phyloP scores from a whole-genome alignment of 2,888 invertebrate genomes.

The Drosophila colorata region DNA sequence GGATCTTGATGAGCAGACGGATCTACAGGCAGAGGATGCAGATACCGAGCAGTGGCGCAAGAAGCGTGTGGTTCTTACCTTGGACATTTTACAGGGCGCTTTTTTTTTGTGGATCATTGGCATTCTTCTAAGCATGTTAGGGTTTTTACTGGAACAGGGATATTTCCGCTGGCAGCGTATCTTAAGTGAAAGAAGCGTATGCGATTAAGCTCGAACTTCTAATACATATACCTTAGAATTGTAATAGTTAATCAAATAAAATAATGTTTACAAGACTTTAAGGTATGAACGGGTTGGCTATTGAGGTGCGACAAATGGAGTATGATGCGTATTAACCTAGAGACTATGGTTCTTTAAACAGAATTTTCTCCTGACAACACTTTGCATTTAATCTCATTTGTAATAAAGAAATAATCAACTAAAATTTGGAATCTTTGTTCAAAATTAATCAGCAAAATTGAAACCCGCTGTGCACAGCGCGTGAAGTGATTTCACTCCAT shows the following conservation, averaged over 20 bases:
- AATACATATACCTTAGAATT: not conserved
- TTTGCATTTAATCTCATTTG: conserved; percentile 14
- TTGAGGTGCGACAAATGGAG: no score
- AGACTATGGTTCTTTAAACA: not conserved
- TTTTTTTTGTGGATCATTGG: conserved; percentile 83
- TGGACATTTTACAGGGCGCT: conserved; percentile 81
- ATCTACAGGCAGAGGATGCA: conserved; percentile 27
- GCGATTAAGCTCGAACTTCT: not conserved
- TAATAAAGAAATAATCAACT: conserved; percentile 7
- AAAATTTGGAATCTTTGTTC: conserved; percentile 22
- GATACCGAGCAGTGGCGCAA: conserved; percentile 36
- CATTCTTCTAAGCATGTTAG: conserved; percentile 58
- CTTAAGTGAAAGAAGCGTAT: not conserved
- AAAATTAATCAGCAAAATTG: conserved; percentile 31
- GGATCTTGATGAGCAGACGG: conserved; percentile 38
- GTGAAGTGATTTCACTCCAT: not conserved
- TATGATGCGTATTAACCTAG: no score
- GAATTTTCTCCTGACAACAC: not conserved
- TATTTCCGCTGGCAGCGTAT: conserved; percentile 13
- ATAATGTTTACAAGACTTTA: no score
- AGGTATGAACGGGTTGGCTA: no score
- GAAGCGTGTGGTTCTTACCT: conserved; percentile 71
- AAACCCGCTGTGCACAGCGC: conserved; percentile 6
- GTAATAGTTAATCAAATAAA: not conserved
- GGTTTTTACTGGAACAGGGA: conserved; percentile 56